Evolutionary conservation across 2,888 invertebrate species (phyloP).

Genomic region (Hartigia nigra): DNA sequence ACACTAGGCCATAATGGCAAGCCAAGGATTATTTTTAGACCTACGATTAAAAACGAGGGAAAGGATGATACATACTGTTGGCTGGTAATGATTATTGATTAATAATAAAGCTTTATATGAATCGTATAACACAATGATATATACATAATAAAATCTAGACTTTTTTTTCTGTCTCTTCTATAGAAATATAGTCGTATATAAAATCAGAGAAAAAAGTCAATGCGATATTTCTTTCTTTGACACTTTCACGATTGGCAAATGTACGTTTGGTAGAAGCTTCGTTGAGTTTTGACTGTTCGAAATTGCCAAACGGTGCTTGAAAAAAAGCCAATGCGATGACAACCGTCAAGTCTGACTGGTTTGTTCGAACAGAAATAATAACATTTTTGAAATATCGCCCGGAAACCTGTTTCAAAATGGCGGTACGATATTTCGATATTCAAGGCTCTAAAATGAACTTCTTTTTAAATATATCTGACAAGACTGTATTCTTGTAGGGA

Average conservation of each 20-base stretch:
- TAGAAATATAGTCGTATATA: too few relatives aligned
- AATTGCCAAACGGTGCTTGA: background rate
- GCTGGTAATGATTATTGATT: background rate
- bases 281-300: background rate
- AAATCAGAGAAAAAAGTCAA: too few relatives aligned
- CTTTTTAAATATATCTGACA: background rate
- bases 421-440: too few relatives aligned
- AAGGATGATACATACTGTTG: background rate
- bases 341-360: background rate
- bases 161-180: background rate
- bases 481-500: background rate
- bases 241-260: background rate
- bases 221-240: background rate
- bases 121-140: background rate
- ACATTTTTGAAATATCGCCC: background rate
- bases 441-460: background rate
- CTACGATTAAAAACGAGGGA: background rate
- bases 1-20: constrained; percentile 1
- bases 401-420: background rate
- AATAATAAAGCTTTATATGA: background rate
- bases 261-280: background rate
- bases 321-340: too few relatives aligned
- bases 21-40: background rate
- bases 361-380: background rate
- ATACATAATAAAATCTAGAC: background rate